These are phyloP conservation scores for Dryomyza anilis DNA, from an alignment of 2,888 invertebrate genomes.

Conservation along the genomic window DNA sequence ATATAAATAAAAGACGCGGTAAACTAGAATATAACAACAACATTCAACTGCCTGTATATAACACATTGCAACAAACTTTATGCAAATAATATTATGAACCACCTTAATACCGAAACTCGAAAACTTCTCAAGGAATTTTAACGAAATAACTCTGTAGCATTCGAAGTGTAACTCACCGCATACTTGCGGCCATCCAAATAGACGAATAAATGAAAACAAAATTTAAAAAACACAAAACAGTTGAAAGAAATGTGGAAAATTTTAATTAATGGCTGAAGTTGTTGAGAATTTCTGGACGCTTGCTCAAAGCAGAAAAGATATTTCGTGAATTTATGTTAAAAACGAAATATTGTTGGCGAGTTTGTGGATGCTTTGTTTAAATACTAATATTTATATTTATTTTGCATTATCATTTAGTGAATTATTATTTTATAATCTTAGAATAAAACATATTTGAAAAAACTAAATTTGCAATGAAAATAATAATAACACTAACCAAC, in stretches of 20 bases:
- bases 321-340: constrained; percentile 21
- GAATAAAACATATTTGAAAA: too few relatives aligned
- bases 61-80: constrained; percentile 25
- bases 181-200: neutral
- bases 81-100: constrained; percentile 12
- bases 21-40: too few relatives aligned
- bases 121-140: constrained; percentile 10
- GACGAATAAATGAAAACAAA: too few relatives aligned
- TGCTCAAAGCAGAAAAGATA: constrained; percentile 15
- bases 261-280: constrained; percentile 61
- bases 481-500: too few relatives aligned
- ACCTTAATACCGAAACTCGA: constrained; percentile 17
- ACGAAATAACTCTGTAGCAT: neutral
- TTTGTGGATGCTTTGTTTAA: neutral
- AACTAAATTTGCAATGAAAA: too few relatives aligned
- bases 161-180: neutral
- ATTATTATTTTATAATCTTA: too few relatives aligned
- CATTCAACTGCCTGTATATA: too few relatives aligned
- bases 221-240: too few relatives aligned
- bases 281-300: constrained; percentile 40
- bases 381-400: too few relatives aligned
- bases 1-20: constrained; percentile 1
- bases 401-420: too few relatives aligned
- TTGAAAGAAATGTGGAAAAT: constrained; percentile 44
- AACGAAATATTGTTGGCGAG: constrained; percentile 6